Base-by-base conservation (phyloP, 2,888 invertebrate species). In the Cyclophora punctaria region DNA sequence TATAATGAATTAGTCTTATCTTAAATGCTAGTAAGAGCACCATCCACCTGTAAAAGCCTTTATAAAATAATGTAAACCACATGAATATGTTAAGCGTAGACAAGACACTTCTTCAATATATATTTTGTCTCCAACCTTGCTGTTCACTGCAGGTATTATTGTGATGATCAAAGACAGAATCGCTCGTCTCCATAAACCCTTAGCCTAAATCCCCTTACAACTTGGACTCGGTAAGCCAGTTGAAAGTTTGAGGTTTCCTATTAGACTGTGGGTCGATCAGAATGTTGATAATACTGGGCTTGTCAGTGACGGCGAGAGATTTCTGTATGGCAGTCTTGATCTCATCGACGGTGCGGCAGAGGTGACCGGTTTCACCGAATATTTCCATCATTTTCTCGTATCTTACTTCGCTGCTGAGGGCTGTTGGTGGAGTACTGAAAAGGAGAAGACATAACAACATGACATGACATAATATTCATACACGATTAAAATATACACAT, bases 151-250 rank as follows among this genome's bases (percentile, higher is more conserved):
- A 20, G 20, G 20, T 20, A 20, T 20, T 20, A 20, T 20, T 20
- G 20, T 20, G 20, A 20, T 20, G 20, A 20, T 20, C 20, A 20
- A 20, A 20, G 20, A 20, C 20, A 20, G 20, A 20, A 20, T 20
- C 2, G 20, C 20, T 20, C 2, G 20, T 20, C 20, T 20, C 20
- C 20, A 20, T 20, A 20, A 20, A 20, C 20, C 20, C 20, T 20
- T 68, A 91, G 20, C 20, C 20, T 20, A 20, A 20, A 20, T 2
- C 20, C 2, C 20, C 20, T 20, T 90, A 96, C 65, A 96, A 87
- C 80, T 98, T 98, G 4, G 97, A 96, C 82, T 96, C 95, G 0
- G 98, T 97, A 3, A 98, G 89, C 98, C 98, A 98, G 73, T 91
- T 93, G 78, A 96, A 97, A 20, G 94, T 91, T 85, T 98, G 98